These are phyloP conservation scores for Machimus rusticus DNA, from an alignment of 2,888 invertebrate genomes.

Conservation along the genomic window DNA sequence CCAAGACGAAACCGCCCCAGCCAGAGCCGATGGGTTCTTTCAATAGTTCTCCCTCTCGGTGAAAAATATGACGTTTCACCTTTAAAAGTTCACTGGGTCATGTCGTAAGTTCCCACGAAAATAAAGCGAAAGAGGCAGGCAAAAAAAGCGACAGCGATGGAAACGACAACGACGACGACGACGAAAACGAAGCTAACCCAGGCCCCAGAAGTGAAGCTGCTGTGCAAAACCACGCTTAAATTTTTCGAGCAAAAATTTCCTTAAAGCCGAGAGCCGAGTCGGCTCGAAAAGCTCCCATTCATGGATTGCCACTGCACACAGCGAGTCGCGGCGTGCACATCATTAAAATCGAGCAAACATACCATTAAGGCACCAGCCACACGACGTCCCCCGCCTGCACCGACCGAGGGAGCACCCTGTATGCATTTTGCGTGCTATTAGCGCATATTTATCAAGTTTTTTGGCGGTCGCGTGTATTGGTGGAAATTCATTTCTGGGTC, in stretches of 20 bases:
- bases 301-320: not conserved
- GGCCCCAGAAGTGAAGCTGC: not conserved
- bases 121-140: not conserved
- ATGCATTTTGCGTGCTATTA: conserved; percentile 5
- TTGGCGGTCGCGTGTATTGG: not conserved
- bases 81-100: conserved; percentile 43
- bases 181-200: not conserved
- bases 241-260: not conserved
- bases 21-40: not conserved
- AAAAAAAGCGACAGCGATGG: not conserved
- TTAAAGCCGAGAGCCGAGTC: not conserved
- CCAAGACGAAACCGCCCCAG: not conserved
- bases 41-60: not conserved
- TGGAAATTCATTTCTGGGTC: conserved; percentile 46
- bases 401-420: not conserved
- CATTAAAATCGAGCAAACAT: conserved; percentile 19
- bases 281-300: conserved; percentile 28
- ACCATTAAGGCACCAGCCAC: not conserved
- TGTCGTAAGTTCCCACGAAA: conserved; percentile 25
- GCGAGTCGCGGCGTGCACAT: conserved; percentile 5
- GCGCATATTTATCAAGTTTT: not conserved
- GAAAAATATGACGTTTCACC: conserved; percentile 34
- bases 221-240: conserved; percentile 18
- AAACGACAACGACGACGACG: not conserved
- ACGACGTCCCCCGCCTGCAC: not conserved